A percentile compares a stretch with the other conserved stretches of the same genome.
Evolutionary conservation across 2,888 invertebrate genomes (phyloP).

Genomic region (Liopterus haemorrhoidalis): DNA sequence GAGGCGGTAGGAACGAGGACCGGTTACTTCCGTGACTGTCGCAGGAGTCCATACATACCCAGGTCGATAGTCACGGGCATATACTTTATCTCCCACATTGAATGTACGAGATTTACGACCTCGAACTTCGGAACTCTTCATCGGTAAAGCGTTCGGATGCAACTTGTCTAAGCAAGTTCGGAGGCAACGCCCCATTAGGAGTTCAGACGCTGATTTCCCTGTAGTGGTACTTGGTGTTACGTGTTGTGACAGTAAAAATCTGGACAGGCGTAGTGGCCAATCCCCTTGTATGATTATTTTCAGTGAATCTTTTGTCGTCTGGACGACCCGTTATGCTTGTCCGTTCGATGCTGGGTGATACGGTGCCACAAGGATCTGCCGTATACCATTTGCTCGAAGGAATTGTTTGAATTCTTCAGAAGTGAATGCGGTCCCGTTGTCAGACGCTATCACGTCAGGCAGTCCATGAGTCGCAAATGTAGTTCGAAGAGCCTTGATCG

Average conservation of each 20-base stretch:
- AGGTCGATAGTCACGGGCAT: slow-evolving; percentile 15
- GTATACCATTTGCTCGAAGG: slow-evolving; percentile 25
- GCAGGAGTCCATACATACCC: slow-evolving; percentile 25
- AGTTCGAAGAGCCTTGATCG: slow-evolving; percentile 23
- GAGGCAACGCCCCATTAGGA: slow-evolving; percentile 25
- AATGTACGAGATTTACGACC: too few relatives aligned
- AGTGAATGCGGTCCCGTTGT: slow-evolving; percentile 33
- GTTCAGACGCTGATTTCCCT: slow-evolving; percentile 20
- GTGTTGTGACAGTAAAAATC: slow-evolving; percentile 24
- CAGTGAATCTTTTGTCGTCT: slow-evolving; percentile 25
- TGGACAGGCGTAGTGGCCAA: slow-evolving; percentile 18
- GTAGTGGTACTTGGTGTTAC: slow-evolving; percentile 24
- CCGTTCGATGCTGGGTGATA: slow-evolving; percentile 32
- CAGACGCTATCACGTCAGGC: slow-evolving; percentile 30
- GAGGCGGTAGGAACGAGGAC: slow-evolving; percentile 26
- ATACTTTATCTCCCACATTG: slow-evolving; percentile 16
- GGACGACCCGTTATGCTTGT: slow-evolving; percentile 32
- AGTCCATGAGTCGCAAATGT: slow-evolving; percentile 30
- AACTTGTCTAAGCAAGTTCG: slow-evolving; percentile 15
- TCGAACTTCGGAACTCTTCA: too few relatives aligned
- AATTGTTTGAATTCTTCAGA: slow-evolving; percentile 31
- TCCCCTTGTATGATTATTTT: slow-evolving; percentile 19
- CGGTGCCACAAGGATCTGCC: slow-evolving; percentile 24
- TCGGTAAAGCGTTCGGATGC: too few relatives aligned
- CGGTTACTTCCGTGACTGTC: slow-evolving; percentile 19